These are phyloP conservation scores for Pollenia griseotomentosa DNA, from an alignment of 2,888 invertebrate genomes.

Conservation along the genomic window DNA sequence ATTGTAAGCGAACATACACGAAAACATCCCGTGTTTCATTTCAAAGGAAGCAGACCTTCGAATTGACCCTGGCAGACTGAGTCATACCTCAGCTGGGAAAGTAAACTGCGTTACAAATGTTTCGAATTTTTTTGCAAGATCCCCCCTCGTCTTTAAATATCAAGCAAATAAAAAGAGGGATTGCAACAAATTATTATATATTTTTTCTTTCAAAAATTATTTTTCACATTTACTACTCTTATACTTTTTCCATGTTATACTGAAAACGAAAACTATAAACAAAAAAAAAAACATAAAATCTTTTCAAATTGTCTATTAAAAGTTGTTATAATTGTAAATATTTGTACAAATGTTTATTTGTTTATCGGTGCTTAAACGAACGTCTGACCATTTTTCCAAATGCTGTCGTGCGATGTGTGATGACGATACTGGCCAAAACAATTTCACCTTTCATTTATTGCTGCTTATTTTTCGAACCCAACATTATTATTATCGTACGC, in stretches of 20 bases:
- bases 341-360: neutral
- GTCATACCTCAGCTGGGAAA: no score
- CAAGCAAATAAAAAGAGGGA: slow-evolving; percentile 8
- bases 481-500: neutral
- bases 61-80: no score
- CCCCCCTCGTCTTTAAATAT: neutral
- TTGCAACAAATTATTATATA: slow-evolving; percentile 15
- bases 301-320: neutral
- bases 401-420: neutral
- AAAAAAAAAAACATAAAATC: neutral
- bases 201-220: neutral
- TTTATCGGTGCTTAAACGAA: neutral
- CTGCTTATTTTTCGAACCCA: neutral
- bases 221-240: neutral
- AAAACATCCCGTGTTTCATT: no score
- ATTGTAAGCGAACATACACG: no score
- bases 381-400: neutral
- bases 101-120: no score
- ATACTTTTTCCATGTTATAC: neutral
- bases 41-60: no score
- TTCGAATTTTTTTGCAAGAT: no score
- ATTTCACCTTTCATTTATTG: neutral
- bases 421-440: slow-evolving; percentile 16
- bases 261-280: neutral
- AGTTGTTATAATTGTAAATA: slow-evolving; percentile 36